These are phyloP conservation scores for Channallabes apus DNA, from an alignment of 2,797 vertebrate species.

Conservation along the genomic window DNA sequence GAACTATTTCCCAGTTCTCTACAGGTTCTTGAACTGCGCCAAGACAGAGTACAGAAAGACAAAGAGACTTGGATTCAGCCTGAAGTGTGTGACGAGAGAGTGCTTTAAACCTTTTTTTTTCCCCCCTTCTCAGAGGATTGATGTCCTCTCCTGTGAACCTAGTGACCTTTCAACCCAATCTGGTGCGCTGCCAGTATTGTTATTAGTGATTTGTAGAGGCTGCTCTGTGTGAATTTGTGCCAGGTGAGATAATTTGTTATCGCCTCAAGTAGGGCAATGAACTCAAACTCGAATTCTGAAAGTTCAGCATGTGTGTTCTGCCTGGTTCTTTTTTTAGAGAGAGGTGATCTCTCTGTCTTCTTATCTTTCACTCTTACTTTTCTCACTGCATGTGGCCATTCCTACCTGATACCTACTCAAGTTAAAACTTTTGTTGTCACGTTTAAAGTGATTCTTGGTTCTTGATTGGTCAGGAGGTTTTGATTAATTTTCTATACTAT, in stretches of 20 bases:
- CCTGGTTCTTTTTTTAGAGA: conserved; percentile 1
- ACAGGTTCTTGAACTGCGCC: conserved; percentile 3
- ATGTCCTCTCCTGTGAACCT: conserved; percentile 42
- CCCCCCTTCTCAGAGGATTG: conserved; percentile 13
- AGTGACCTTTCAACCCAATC: conserved; percentile 32
- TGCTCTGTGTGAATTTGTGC: conserved; percentile 28
- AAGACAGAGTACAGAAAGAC: conserved; percentile 38
- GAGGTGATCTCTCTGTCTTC: not conserved
- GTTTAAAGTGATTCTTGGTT: not conserved
- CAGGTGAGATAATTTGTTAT: conserved; percentile 41
- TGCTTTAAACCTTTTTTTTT: conserved; percentile 29
- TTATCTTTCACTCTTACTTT: not conserved
- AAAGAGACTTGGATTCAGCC: conserved; percentile 36
- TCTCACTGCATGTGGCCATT: too few relatives aligned
- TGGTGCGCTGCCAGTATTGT: conserved; percentile 39
- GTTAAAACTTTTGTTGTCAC: not conserved
- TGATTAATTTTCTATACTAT: not conserved
- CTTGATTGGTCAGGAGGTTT: not conserved
- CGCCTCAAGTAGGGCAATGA: conserved; percentile 28
- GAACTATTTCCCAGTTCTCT: conserved; percentile 9
- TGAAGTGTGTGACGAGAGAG: conserved; percentile 29
- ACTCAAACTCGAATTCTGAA: not conserved
- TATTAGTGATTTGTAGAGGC: conserved; percentile 29
- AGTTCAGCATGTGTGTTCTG: conserved; percentile 11
- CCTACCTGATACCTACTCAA: not conserved